Evolutionary conservation across 2,113 vertebrate species (phyloP).

Genomic region (Oreocharis arfaki): DNA sequence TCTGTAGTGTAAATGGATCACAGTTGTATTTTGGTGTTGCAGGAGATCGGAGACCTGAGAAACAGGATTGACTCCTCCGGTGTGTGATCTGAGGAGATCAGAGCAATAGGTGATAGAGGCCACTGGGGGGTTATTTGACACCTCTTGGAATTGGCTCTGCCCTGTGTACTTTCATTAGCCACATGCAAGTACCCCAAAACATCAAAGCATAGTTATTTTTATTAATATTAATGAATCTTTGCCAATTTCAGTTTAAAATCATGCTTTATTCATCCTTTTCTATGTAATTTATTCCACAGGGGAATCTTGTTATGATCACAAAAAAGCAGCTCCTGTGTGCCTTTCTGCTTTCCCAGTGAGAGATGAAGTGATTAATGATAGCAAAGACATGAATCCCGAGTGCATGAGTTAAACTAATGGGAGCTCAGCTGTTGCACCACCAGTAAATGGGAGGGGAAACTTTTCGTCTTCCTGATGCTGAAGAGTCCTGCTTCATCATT

Average conservation of each 20-base stretch:
- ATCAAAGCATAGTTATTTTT: not conserved
- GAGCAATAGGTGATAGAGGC: not conserved
- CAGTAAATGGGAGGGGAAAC: conserved; percentile 1
- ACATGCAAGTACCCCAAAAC: not conserved
- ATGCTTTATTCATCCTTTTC: not conserved
- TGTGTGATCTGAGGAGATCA: not conserved
- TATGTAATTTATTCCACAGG: not conserved
- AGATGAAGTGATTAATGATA: conserved; percentile 18
- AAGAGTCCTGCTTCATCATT: conserved; percentile 16
- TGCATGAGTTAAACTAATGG: not conserved
- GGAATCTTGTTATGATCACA: not conserved
- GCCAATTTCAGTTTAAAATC: not conserved
- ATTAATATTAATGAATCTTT: not conserved
- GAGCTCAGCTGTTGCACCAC: conserved; percentile 6
- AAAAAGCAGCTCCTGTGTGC: not conserved
- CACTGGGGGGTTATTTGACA: not conserved
- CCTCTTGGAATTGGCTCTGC: not conserved
- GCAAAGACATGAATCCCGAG: not conserved
- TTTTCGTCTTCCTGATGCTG: not conserved
- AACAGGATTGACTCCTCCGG: not conserved
- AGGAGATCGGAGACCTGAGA: not conserved
- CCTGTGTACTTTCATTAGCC: not conserved
- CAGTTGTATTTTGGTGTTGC: not conserved
- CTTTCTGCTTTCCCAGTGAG: not conserved
- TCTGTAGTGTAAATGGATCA: not conserved